Base-by-base conservation (phyloP, 2,888 invertebrate species). In the Idaea biselata region DNA sequence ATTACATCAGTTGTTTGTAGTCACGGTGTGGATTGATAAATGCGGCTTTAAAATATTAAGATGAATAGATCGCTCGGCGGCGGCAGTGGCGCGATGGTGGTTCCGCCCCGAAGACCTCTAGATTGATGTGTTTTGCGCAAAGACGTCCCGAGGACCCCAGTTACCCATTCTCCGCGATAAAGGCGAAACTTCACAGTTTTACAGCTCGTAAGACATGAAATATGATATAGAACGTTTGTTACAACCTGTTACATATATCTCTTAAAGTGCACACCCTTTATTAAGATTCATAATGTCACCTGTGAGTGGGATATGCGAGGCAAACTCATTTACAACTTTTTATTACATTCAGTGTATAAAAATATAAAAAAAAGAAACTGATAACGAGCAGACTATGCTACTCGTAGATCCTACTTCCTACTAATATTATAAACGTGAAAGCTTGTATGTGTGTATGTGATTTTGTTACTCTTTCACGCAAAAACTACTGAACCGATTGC, bases 111-210 rank as follows among this genome's bases (percentile, higher is more conserved):
- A 68, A 64, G 62, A 76, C 77, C 77, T 79, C 69, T 69, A 82
- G 85, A 86, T 86, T 86, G 86, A 87, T 86, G 84, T 81, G 81
- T 81, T 83, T 79, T 72, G 73, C 72, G 73, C 69, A 78, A 72
- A 75, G 81, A 80, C 80, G 78, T 71, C 73, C 70, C 69, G 65
- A 71, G 67, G 67, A 44, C 44, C 44, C 32, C 7, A 72, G 70
- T 72, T 73, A 66, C 68, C 68, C 67, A 72, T 69, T 62, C 67
- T 65, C 66, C 61, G 66, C 68, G 72, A 70, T 77, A 74, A 73
- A 69, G 73, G 68, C 59, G 68, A 73, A 79, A 82, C 79, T 84
- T 76, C 68, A 71, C 73, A 76, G 72, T 78, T 84, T 81, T 80
- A 82, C 74, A 77, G 75, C 73, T 71, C 62, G 65, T 60, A 67